A percentile compares a stretch with the other conserved stretches of the same genome.
Evolutionary conservation across 2,888 invertebrate genomes (phyloP).

Genomic region (Stenichneumon culpator): DNA sequence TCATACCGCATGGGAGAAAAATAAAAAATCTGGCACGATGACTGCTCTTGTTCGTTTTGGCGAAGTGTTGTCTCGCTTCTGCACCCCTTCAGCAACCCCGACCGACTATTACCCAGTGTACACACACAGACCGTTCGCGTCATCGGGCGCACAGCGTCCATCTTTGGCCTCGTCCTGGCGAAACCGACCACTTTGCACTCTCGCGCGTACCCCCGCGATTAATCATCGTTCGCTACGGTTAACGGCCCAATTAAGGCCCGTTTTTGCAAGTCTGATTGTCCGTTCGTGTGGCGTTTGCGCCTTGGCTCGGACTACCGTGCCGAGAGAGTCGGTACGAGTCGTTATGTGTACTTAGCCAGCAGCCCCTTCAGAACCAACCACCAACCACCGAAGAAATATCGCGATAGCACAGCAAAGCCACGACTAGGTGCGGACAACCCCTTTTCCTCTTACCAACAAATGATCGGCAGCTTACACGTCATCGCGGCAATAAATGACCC

Average conservation of each 20-base stretch:
- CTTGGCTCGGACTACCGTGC: conserved; percentile 58
- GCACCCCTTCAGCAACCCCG: conserved; percentile 22
- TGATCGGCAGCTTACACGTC: conserved; percentile 25
- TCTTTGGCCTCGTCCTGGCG: conserved; percentile 50
- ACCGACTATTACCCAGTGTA: conserved; percentile 1
- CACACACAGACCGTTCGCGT: conserved; percentile 24
- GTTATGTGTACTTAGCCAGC: conserved; percentile 68
- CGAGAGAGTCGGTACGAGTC: conserved; percentile 46
- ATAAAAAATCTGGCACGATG: conserved; percentile 47
- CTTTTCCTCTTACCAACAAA: conserved; percentile 35
- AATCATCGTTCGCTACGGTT: conserved; percentile 77
- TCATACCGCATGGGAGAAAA: conserved; percentile 22
- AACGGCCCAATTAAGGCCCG: conserved; percentile 79
- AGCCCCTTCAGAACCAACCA: conserved; percentile 54
- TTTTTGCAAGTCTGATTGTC: conserved; percentile 82
- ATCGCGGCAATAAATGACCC: conserved; percentile 29
- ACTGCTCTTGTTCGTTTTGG: conserved; percentile 41
- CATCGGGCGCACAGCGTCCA: conserved; percentile 53
- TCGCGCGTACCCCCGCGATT: conserved; percentile 75
- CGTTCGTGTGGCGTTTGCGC: conserved; percentile 70
- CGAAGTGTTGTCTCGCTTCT: conserved; percentile 17
- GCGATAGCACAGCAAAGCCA: conserved; percentile 18
- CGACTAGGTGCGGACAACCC: conserved; percentile 30
- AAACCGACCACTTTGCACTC: conserved; percentile 67
- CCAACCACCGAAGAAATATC: conserved; percentile 59